Base-by-base conservation (phyloP, 2,888 invertebrate genomes). In the Dicranocentrus wangi region DNA sequence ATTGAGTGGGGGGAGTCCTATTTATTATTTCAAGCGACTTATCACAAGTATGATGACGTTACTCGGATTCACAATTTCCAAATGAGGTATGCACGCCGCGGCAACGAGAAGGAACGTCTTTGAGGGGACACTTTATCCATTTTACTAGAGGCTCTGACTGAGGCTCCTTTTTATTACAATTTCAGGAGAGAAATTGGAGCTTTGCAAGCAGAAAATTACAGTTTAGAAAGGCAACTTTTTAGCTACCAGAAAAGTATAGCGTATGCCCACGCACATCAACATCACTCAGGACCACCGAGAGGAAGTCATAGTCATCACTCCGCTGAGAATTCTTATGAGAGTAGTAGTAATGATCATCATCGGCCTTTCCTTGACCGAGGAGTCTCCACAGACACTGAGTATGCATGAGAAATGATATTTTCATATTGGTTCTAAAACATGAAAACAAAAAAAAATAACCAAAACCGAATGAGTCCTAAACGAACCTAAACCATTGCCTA, bases 1-100 rank as follows among this genome's bases (percentile, higher is more conserved):
- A 91, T 95, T 66, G 94, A 95, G 88, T 95, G 94, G 94, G 92
- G 93, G 87, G 94, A 94, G 88, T 93, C 93, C 69, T 93, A 94
- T 87, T 90, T 94, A 75, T 91, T 95, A 78, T 93, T 94, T 88
- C 93, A 94, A 88, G 93, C 94, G 82, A 93, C 93, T 82, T 95
- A 95, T 89, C 94, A 94, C 89, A 93, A 93, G 88, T 93, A 94
- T 88, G 95, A 95, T 88, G 94, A 95, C 89, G 92, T 94, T 58
- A 92, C 93, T 87, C 91, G 94, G 85, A 90, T 93, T 82, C 94
- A 95, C 89, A 93, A 93, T 88, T 93, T 93, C 88, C 95, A 95
- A 88, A 95, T 95, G 94, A 92, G 93, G 94, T 93, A 89, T n/a
- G n/a, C n/a, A n/a, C n/a, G n/a, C n/a, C n/a, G n/a, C n/a, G n/a